These are phyloP conservation scores for Spizaetus ornatus DNA, from an alignment of 2,113 vertebrate species.

Conservation along the genomic window DNA sequence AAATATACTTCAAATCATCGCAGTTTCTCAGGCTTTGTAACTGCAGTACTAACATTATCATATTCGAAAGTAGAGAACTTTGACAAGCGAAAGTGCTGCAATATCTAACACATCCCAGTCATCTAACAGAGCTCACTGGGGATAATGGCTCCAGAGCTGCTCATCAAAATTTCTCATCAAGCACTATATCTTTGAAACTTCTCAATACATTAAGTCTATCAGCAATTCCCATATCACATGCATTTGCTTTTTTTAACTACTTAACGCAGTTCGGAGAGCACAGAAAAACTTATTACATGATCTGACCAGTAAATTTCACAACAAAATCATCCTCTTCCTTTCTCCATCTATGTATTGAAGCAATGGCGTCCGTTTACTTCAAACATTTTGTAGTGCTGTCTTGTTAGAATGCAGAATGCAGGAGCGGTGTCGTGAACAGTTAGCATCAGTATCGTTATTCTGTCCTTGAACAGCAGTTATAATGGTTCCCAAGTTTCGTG, in stretches of 20 bases:
- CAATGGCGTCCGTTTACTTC: neutral
- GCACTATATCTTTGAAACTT: neutral
- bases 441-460: neutral
- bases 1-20: neutral
- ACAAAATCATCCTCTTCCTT: neutral
- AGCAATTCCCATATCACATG: neutral
- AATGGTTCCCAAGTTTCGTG: neutral
- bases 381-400: neutral
- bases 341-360: neutral
- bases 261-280: neutral
- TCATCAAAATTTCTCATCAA: neutral
- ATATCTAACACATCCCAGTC: neutral
- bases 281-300: neutral
- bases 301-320: neutral
- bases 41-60: neutral
- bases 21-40: neutral
- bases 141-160: neutral
- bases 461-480: neutral
- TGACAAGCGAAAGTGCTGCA: neutral
- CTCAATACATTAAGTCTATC: neutral
- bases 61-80: neutral
- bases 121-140: neutral
- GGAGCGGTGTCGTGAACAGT: accelerated
- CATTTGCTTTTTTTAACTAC: neutral
- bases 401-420: neutral